Evolutionary conservation across 2,888 invertebrate species (phyloP).

Genomic region (Hypomecis atomaria): DNA sequence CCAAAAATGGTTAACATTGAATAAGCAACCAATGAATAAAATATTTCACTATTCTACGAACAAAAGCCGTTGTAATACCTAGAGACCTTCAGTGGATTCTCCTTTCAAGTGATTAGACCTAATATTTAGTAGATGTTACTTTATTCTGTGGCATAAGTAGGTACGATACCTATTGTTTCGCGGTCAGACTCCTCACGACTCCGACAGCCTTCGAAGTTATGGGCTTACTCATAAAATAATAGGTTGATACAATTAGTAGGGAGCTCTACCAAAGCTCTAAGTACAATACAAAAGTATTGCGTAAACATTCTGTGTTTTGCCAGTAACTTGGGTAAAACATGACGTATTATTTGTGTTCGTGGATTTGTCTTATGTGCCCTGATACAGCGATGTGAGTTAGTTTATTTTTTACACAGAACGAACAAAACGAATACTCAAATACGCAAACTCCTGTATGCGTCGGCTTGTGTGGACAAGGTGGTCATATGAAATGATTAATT

Average conservation of each 20-base stretch:
- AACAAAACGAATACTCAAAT: too few relatives aligned
- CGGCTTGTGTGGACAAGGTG: too few relatives aligned
- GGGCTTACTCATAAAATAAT: slow-evolving; percentile 9
- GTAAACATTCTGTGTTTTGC: too few relatives aligned
- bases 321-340: too few relatives aligned
- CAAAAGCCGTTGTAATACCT: background rate
- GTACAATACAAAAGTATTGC: too few relatives aligned
- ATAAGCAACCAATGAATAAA: background rate
- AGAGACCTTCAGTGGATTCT: slow-evolving; percentile 27
- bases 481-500: too few relatives aligned
- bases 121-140: background rate
- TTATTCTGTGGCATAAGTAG: slow-evolving; percentile 3
- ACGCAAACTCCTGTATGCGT: too few relatives aligned
- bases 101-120: slow-evolving; percentile 24
- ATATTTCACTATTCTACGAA: slow-evolving; percentile 1
- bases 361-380: too few relatives aligned
- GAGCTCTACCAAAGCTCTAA: background rate
- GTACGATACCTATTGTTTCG: slow-evolving; percentile 34
- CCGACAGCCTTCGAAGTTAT: slow-evolving; percentile 28
- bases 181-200: slow-evolving; percentile 39
- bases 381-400: too few relatives aligned
- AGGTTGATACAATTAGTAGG: slow-evolving; percentile 4
- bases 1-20: too few relatives aligned
- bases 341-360: too few relatives aligned
- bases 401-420: too few relatives aligned